Evolutionary conservation across 2,888 invertebrate genomes (phyloP).

Genomic region (Conomelus anceps): DNA sequence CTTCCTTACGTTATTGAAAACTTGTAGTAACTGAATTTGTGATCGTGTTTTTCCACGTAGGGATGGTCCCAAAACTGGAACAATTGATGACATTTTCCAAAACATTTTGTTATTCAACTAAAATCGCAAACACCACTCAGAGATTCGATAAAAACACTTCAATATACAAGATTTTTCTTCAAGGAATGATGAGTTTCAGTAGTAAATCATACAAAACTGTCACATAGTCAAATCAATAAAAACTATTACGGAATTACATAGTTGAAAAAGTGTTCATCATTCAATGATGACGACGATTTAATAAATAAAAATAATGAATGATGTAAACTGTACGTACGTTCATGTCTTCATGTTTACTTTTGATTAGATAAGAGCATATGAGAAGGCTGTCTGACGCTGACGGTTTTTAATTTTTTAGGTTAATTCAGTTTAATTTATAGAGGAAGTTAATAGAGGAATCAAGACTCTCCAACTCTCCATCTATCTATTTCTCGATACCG

Average conservation of each 20-base stretch:
- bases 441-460: too few relatives aligned
- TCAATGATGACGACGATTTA: neutral
- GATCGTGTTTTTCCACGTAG: neutral
- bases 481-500: too few relatives aligned
- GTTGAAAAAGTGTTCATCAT: neutral
- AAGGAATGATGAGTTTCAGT: neutral
- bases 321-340: neutral
- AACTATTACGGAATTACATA: too few relatives aligned
- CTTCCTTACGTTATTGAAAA: neutral
- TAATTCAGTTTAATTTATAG: too few relatives aligned
- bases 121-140: too few relatives aligned
- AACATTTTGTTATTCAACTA: neutral
- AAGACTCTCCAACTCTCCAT: too few relatives aligned
- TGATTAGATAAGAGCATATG: neutral
- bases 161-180: neutral
- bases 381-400: too few relatives aligned
- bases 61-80: neutral
- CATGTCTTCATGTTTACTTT: neutral
- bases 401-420: too few relatives aligned
- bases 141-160: neutral
- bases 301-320: neutral
- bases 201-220: neutral
- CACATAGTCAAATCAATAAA: neutral
- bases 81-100: neutral
- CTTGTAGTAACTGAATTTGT: neutral